These are phyloP conservation scores for Drosophila anomalata DNA, from an alignment of 2,888 invertebrate species.

Conservation along the genomic window DNA sequence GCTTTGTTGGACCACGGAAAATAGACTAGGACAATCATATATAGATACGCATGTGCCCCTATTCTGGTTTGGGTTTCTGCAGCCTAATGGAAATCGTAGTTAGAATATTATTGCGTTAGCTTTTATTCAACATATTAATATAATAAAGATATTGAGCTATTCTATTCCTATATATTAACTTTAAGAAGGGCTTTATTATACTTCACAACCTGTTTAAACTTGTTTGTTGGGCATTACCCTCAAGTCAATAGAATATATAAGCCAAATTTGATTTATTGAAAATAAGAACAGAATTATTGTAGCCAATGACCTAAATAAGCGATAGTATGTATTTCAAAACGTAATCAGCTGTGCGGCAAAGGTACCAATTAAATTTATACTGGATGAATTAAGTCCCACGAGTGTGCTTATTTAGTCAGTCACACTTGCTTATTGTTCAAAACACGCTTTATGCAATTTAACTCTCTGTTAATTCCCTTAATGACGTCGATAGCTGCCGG, in stretches of 20 bases:
- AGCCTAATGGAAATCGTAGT: constrained; percentile 82
- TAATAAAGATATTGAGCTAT: background rate
- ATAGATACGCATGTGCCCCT: constrained; percentile 79
- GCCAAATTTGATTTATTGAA: background rate
- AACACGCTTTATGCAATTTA: constrained; percentile 9
- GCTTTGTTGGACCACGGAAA: constrained; percentile 59
- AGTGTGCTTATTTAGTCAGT: constrained; percentile 21
- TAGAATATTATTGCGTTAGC: background rate
- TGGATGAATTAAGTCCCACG: constrained; percentile 10
- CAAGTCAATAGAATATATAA: background rate
- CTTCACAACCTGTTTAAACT: constrained; percentile 14
- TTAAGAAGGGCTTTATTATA: background rate
- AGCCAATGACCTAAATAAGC: background rate
- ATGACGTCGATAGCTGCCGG: constrained; percentile 18
- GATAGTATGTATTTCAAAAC: constrained; percentile 9
- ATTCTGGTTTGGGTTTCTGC: constrained; percentile 84
- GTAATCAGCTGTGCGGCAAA: constrained; percentile 21
- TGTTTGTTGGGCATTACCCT: constrained; percentile 1
- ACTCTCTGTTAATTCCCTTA: background rate
- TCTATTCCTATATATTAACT: background rate
- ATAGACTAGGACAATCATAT: constrained; percentile 77
- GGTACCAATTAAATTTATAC: constrained; percentile 11
- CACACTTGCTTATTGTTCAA: constrained; percentile 10
- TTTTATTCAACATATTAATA: no score
- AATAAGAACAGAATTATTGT: constrained; percentile 1